These are phyloP conservation scores for Clepsis dumicolana DNA, from an alignment of 2,888 invertebrate species.

Conservation along the genomic window DNA sequence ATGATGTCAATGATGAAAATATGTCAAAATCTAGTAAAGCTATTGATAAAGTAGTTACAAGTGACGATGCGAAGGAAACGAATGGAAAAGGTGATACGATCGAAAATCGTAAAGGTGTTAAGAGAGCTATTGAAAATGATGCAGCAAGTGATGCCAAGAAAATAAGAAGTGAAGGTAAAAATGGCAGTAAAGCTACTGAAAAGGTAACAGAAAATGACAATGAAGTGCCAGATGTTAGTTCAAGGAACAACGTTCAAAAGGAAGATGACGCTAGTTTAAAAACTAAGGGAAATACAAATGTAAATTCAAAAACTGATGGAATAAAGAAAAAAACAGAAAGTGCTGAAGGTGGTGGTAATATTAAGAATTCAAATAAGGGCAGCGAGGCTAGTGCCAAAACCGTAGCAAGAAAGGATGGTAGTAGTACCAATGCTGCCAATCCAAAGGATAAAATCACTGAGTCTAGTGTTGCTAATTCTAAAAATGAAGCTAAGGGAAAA, in stretches of 20 bases:
- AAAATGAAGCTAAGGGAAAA: slow-evolving; percentile 33
- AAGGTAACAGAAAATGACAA: not conserved
- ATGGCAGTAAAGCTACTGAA: not conserved
- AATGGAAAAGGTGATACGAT: slow-evolving; percentile 5
- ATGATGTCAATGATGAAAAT: slow-evolving; percentile 31
- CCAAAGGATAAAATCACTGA: slow-evolving; percentile 4
- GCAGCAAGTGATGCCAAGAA: slow-evolving; percentile 44
- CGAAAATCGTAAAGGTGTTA: slow-evolving; percentile 37
- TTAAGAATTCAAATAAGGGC: slow-evolving; percentile 3
- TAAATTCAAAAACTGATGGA: not conserved
- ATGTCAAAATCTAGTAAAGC: slow-evolving; percentile 8
- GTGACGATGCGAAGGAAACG: slow-evolving; percentile 36
- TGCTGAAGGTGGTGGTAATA: not conserved
- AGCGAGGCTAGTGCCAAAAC: not conserved
- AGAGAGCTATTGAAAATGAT: slow-evolving; percentile 36
- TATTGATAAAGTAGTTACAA: slow-evolving; percentile 37
- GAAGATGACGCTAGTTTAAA: not conserved
- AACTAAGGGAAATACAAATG: not conserved
- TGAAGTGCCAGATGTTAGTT: not conserved
- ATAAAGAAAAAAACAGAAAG: not conserved
- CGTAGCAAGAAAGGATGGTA: not conserved
- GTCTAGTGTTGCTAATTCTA: not conserved
- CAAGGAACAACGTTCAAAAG: not conserved
- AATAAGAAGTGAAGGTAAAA: not conserved
- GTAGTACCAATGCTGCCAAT: not conserved